Conservation (phyloP, 2,797 vertebrate genomes). For the Nasua narica region DNA sequence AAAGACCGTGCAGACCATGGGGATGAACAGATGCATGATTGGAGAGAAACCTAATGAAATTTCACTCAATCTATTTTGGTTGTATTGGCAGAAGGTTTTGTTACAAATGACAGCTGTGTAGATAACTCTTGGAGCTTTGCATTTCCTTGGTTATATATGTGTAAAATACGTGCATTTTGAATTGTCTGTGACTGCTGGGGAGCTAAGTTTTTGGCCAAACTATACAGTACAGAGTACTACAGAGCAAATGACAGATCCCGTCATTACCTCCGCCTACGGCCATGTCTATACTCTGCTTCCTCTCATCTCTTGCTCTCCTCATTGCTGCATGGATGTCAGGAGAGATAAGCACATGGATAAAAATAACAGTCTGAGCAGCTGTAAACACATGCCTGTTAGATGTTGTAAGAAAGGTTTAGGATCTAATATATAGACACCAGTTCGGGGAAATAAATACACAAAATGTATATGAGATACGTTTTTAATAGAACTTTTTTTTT, state of each 20-base stretch:
- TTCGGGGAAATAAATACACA: not conserved
- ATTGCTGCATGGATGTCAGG: not conserved
- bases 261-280: rapidly evolving
- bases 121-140: not conserved
- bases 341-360: not conserved
- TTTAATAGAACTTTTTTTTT: not conserved
- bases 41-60: not conserved
- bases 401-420: not conserved
- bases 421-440: not conserved
- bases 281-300: rapidly evolving
- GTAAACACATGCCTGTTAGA: not conserved
- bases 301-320: not conserved
- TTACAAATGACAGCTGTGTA: not conserved
- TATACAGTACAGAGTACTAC: not conserved
- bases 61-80: not conserved
- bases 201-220: not conserved
- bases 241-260: not conserved
- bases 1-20: rapidly evolving
- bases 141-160: not conserved
- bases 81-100: not conserved
- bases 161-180: not conserved
- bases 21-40: not conserved
- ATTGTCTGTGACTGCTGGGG: not conserved
- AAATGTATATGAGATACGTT: not conserved
- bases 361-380: not conserved